Evolutionary conservation across 2,888 invertebrate species (phyloP), one percentile per base, ranked within the genome.

Genomic region (Koerneria pararmatus): DNA sequence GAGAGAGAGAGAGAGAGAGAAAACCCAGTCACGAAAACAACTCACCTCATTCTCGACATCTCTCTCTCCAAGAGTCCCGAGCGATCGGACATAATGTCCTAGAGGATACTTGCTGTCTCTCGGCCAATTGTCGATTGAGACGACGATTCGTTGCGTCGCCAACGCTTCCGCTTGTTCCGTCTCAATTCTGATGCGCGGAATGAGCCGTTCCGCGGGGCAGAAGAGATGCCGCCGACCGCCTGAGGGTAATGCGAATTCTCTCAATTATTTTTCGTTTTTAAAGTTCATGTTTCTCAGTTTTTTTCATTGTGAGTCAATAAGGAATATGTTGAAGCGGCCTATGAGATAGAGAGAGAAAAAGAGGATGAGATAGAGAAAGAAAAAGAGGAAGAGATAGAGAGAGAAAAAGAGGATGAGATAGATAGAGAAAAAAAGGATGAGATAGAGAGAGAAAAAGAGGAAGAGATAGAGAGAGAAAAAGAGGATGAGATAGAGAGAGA

Each of bases 61-160:
- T 82, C 92, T 92, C 82, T 95, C 91, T 31, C 98, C 97, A 69
- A 95, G 89, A 60, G 89, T 89, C 22, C 98, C 98, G 6, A 98
- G 87, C 0, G 91, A 90, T 72, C 94, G 87, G 0, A 98, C 94
- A 85, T 95, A 95, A 85, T 98, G 97, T 2, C 98, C 82, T n/a
- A 75, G 60, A 6, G 82, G 82, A 61, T 79, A 80, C 57, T 70
- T 72, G 35, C 73, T 71, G 46, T 73, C 73, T 19, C 91, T 87
- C 0, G 95, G 95, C 98, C 98, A 98, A 2, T 90, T 90, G 86
- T 98, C 98, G 49, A 98, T 91, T 0, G 93, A 91, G 0, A 97
- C 95, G 19, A 98, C 90, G 57, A 98, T 91, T 68, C 95, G 89
- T 83, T 68, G 88, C 15, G 54, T 34, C 2, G 29, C 46, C 32